These are phyloP conservation scores for Polymixis flavicincta DNA, from an alignment of 2,888 invertebrate genomes.

Conservation along the genomic window DNA sequence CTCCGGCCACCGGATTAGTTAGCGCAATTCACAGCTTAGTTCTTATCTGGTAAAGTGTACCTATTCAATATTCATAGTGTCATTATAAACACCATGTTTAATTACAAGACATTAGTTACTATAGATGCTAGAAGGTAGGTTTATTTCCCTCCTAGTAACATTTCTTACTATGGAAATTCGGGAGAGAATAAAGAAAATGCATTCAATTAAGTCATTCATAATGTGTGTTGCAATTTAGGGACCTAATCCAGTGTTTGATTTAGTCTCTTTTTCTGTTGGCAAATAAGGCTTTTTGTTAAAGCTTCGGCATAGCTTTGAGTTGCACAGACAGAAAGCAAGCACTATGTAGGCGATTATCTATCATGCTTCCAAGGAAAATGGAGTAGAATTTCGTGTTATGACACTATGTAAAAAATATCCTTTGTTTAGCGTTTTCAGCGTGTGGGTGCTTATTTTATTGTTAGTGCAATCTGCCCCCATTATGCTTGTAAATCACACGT, in stretches of 20 bases:
- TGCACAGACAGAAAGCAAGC: neutral
- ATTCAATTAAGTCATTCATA: neutral
- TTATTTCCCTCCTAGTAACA: neutral
- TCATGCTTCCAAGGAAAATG: neutral
- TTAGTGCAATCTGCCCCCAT: conserved; percentile 33
- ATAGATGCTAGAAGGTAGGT: neutral
- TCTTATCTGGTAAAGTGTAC: conserved; percentile 55
- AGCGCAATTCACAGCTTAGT: conserved; percentile 56
- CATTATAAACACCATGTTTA: conserved; percentile 37
- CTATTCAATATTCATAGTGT: conserved; percentile 51
- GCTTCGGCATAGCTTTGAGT: neutral
- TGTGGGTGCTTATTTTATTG: conserved; percentile 20
- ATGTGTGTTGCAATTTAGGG: neutral
- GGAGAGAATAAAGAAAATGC: neutral
- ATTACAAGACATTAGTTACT: neutral
- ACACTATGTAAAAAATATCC: conserved; percentile 13
- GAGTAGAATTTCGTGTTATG: neutral
- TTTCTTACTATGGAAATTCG: neutral
- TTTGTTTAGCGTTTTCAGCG: conserved; percentile 8
- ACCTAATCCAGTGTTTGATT: neutral
- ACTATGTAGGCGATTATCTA: neutral
- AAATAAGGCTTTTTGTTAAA: neutral
- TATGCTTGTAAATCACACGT: conserved; percentile 40
- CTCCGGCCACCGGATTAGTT: conserved; percentile 54
- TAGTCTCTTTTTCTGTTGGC: neutral